Evolutionary conservation across 1,140 invertebrate species (phyloP).

Genomic region (Nebria ingens): DNA sequence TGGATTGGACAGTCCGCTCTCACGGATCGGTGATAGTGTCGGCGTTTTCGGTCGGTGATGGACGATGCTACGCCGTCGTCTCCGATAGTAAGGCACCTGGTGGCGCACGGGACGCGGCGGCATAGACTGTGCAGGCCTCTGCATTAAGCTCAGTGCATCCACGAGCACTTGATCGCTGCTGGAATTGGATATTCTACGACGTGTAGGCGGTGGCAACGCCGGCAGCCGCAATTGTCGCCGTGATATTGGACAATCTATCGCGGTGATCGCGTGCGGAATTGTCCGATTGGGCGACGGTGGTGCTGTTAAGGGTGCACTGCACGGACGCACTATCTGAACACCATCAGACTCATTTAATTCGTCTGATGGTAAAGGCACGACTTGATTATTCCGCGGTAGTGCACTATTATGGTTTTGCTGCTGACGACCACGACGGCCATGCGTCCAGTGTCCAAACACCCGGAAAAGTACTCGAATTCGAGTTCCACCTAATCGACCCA

Average conservation of each 20-base stretch:
- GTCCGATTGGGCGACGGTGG: slow-evolving; percentile 14
- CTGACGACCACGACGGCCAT: no score
- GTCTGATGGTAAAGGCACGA: not conserved
- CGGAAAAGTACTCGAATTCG: not conserved
- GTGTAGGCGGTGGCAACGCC: slow-evolving; percentile 23
- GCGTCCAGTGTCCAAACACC: no score
- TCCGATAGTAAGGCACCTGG: slow-evolving; percentile 22
- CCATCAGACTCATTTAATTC: slow-evolving; percentile 14
- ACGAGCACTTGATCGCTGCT: not conserved
- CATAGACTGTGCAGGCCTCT: not conserved
- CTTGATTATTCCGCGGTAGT: not conserved
- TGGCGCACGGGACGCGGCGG: slow-evolving; percentile 13
- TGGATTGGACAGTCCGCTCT: slow-evolving; percentile 62
- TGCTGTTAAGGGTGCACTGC: slow-evolving; percentile 27
- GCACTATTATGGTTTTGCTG: no score
- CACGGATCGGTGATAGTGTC: slow-evolving; percentile 56
- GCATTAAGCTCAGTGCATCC: slow-evolving; percentile 17
- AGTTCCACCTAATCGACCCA: no score
- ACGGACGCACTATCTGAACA: slow-evolving; percentile 26
- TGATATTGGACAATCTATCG: slow-evolving; percentile 10
- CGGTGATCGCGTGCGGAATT: no score
- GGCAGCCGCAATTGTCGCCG: slow-evolving; percentile 25
- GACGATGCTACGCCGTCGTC: slow-evolving; percentile 27
- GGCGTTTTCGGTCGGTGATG: slow-evolving; percentile 40
- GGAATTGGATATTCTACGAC: not conserved